Evolutionary conservation across 2,797 vertebrate genomes (phyloP).

Genomic region (Acropternis orthonyx): DNA sequence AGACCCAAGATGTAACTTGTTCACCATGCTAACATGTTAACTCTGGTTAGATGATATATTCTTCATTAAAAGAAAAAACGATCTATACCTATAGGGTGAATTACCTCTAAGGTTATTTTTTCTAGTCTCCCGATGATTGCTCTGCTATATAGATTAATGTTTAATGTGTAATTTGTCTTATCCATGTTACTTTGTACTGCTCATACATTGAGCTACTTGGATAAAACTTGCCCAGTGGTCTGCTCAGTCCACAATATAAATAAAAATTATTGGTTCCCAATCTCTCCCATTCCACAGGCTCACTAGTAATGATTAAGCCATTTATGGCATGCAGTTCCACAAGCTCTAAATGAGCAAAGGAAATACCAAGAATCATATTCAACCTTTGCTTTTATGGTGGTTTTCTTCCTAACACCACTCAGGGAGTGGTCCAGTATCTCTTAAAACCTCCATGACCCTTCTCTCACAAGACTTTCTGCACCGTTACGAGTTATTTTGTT

Average conservation of each 20-base stretch:
- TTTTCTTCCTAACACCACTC: neutral
- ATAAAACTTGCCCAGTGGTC: constrained; percentile 20
- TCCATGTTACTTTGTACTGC: constrained; percentile 19
- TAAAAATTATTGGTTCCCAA: neutral
- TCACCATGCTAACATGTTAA: neutral
- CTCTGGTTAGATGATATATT: neutral
- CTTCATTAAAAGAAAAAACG: neutral
- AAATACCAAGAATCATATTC: neutral
- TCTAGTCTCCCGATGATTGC: neutral
- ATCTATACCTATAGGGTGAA: neutral
- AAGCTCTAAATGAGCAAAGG: neutral
- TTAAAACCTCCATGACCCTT: neutral
- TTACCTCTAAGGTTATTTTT: neutral
- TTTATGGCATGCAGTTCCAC: neutral
- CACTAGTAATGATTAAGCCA: constrained; percentile 34
- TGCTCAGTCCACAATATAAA: neutral
- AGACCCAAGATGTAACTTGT: neutral
- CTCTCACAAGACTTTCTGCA: neutral
- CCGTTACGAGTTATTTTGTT: neutral
- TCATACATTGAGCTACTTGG: neutral
- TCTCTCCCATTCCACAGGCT: neutral
- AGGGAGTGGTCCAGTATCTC: neutral
- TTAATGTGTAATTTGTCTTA: constrained; percentile 35
- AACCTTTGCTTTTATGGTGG: neutral
- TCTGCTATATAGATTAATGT: constrained; percentile 21